Conservation (phyloP, 2,113 vertebrate genomes). For the Ramphastos sulfuratus region DNA sequence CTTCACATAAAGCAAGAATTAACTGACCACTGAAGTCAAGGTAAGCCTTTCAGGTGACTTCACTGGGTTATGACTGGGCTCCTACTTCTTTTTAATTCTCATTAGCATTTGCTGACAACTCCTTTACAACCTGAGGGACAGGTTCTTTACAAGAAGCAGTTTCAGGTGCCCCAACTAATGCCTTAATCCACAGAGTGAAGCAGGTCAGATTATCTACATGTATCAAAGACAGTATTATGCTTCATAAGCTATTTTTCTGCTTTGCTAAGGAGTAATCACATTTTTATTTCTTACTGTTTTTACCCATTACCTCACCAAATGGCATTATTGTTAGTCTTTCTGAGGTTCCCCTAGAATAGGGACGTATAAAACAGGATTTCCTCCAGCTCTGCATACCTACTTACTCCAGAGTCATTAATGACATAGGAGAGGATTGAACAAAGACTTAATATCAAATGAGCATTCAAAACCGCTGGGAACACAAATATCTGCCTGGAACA, state of each 20-base stretch:
- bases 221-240: slow-evolving; percentile 31
- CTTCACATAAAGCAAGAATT: neutral
- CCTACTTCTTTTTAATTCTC: neutral
- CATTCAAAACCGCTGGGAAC: slow-evolving; percentile 35
- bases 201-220: slow-evolving; percentile 34
- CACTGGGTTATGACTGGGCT: neutral
- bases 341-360: slow-evolving; percentile 47
- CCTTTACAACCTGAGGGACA: slow-evolving; percentile 38
- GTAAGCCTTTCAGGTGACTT: neutral
- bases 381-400: slow-evolving; percentile 49
- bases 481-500: slow-evolving; percentile 41
- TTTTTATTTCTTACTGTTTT: slow-evolving; percentile 41
- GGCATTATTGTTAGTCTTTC: slow-evolving; percentile 33
- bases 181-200: slow-evolving; percentile 16
- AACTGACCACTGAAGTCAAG: neutral
- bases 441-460: slow-evolving; percentile 53
- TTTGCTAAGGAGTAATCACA: neutral
- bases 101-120: slow-evolving; percentile 5
- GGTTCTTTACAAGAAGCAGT: neutral
- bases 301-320: slow-evolving; percentile 59
- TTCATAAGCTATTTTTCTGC: slow-evolving; percentile 59
- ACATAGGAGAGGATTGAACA: slow-evolving; percentile 33
- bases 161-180: neutral
- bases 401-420: slow-evolving; percentile 50
- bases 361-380: slow-evolving; percentile 63